Evolutionary conservation across 2,888 invertebrate species (phyloP), one percentile per base, ranked within the genome.

Genomic region (Ellobium chinense): DNA sequence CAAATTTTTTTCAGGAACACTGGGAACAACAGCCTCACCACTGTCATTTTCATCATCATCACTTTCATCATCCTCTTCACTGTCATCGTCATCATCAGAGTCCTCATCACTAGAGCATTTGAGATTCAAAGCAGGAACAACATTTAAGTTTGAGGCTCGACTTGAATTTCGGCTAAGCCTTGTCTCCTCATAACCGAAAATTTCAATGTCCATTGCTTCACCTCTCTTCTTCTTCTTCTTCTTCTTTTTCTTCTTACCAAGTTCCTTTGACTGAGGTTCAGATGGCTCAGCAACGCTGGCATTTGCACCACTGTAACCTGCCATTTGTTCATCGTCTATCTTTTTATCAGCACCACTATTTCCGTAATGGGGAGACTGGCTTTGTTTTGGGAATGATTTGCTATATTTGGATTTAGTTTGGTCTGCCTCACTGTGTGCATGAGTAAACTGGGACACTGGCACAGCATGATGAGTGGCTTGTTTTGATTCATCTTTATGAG

Each of bases 51-150:
- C 54, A 54, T 14, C 12, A 12, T 68, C 75, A 14, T 54, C 54
- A 60, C 54, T 66, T 12, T 73, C 68, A 36, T 54, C 56, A 37
- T 63, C 29, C 3, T 66, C 54, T 4, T 62, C 69, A 1, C 62
- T 75, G 34, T 63, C 56, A n/a, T 46, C 56, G n/a, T 54, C 60
- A 24, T 37, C 37, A 27, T 81, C 82, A 18, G 81, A 76, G 12
- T 88, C 89, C 54, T 89, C 89, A 84, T 89, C 88, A 84, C 89
- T 89, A 75, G 87, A 87, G 36, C 79, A 31, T 69, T 69, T 84
- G 18, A 90, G 85, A 78, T 89, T 88, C 21, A 90, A 79, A 21
- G 82, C 65, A 2, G 90, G 90, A 31, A 90, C 88, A 27, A 85
- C 63, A 34, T 75, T 81, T 9, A 78, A 78, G 21, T 79, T 84